Evolutionary conservation across 2,888 invertebrate species (phyloP).

Genomic region (Halocaridina rubra): DNA sequence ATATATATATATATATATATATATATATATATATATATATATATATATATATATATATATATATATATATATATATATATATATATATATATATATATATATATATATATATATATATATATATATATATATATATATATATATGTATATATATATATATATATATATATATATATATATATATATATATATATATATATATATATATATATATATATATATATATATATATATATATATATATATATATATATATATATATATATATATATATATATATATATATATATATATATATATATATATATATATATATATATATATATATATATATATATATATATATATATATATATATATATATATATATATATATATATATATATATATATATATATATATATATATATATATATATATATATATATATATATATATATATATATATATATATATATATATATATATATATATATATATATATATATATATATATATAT

Average conservation of each 20-base stretch:
- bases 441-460: neutral
- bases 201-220: neutral
- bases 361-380: neutral
- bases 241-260: neutral
- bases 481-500: neutral
- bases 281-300: neutral
- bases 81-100: neutral
- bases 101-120: neutral
- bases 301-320: neutral
- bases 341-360: neutral
- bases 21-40: neutral
- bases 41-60: neutral
- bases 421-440: neutral
- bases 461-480: neutral
- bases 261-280: neutral
- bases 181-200: neutral
- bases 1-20: neutral
- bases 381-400: neutral
- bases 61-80: neutral
- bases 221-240: neutral
- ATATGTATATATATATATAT: neutral
- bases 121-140: neutral
- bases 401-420: neutral
- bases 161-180: neutral
- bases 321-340: neutral